These are phyloP conservation scores for Cryptomyrus ogoouensis DNA, from an alignment of 2,113 vertebrate genomes.

Conservation along the genomic window DNA sequence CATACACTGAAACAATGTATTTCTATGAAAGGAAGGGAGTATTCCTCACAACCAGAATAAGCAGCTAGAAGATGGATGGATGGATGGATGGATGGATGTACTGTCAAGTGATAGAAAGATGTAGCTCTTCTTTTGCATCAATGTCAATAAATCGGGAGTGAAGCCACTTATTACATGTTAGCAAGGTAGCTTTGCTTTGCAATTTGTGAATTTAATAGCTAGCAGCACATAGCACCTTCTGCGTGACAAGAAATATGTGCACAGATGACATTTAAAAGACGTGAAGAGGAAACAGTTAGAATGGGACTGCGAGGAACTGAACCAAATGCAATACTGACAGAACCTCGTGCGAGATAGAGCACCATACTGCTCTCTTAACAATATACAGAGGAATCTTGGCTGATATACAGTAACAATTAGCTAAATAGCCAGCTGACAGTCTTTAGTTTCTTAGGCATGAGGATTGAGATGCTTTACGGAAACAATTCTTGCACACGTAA, in stretches of 20 bases:
- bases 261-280: neutral
- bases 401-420: slow-evolving; percentile 11
- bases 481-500: neutral
- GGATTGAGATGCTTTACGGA: neutral
- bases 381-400: neutral
- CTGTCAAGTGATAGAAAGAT: neutral
- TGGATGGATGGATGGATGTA: neutral
- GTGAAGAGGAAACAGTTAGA: neutral
- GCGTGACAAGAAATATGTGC: neutral
- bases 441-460: neutral
- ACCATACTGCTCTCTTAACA: neutral
- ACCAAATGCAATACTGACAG: neutral
- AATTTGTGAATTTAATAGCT: neutral
- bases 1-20: neutral
- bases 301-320: neutral
- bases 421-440: neutral
- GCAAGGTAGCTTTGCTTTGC: neutral
- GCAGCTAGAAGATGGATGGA: neutral
- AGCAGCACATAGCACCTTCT: neutral
- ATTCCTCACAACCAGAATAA: neutral
- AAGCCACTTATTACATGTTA: slow-evolving; percentile 1
- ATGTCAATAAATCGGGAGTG: slow-evolving; percentile 21
- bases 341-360: neutral
- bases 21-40: neutral
- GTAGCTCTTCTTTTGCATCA: neutral